phyloP scores from a whole-genome alignment of 2,888 invertebrate genomes.

The Teleogryllus oceanicus region DNA sequence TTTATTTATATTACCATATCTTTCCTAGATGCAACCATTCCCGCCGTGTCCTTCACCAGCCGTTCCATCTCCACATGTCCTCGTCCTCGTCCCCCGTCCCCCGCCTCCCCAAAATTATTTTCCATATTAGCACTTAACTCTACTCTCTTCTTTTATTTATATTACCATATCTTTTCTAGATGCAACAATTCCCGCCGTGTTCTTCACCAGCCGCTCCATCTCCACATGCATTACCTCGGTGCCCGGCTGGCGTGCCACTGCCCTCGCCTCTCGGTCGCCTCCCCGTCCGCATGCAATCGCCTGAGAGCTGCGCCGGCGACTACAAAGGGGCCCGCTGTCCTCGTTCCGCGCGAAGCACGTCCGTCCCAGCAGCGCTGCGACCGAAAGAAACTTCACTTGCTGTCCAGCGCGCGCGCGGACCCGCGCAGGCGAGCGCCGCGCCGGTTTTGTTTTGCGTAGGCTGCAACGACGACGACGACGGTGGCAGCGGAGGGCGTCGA shows the following conservation, averaged over 20 bases:
- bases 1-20: neutral
- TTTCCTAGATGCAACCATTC: neutral
- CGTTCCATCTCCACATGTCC: neutral
- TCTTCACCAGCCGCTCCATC: neutral
- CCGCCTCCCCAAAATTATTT: too few relatives aligned
- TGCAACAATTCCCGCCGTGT: neutral
- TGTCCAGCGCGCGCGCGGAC: neutral
- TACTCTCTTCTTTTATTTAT: neutral
- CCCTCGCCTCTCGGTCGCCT: neutral
- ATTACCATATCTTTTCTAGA: neutral
- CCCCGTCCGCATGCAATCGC: neutral
- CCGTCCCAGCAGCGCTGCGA: neutral
- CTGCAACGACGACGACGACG: neutral
- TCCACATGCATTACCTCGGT: neutral
- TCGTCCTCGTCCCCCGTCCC: too few relatives aligned
- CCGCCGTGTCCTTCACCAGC: neutral
- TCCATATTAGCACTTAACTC: neutral
- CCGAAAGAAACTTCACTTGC: neutral
- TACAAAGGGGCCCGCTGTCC: too few relatives aligned
- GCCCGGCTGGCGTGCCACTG: neutral
- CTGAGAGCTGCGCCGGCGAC: neutral
- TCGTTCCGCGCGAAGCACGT: neutral
- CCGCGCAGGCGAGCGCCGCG: neutral
- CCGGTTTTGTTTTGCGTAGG: slow-evolving; percentile 18
- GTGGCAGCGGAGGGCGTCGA: neutral